phyloP scores from a whole-genome alignment of 2,113 vertebrate genomes.

The Alectura lathami region DNA sequence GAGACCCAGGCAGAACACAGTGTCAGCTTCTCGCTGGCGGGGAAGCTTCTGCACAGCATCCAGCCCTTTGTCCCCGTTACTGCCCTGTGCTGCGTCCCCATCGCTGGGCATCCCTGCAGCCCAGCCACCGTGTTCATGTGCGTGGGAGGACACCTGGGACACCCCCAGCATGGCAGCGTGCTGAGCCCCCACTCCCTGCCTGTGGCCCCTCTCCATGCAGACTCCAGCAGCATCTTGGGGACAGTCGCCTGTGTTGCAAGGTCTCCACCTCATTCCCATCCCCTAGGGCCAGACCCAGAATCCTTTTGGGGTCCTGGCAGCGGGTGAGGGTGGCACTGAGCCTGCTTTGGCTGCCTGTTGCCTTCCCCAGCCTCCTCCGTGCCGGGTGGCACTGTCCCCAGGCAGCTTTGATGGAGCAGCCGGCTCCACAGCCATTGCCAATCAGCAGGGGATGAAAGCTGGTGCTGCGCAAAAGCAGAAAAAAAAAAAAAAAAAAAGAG shows the following conservation, averaged over 20 bases:
- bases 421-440: not conserved
- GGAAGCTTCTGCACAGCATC: not conserved
- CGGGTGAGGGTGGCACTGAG: not conserved
- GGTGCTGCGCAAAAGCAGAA: not conserved
- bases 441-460: not conserved
- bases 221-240: fast-evolving
- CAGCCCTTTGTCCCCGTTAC: fast-evolving
- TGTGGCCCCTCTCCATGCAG: no score
- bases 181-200: fast-evolving
- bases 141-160: not conserved
- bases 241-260: fast-evolving
- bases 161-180: not conserved
- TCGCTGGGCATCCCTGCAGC: not conserved
- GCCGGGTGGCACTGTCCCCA: not conserved
- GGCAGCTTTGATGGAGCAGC: not conserved
- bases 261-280: not conserved
- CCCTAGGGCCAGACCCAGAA: fast-evolving
- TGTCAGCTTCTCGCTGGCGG: fast-evolving
- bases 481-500: not conserved
- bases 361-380: not conserved
- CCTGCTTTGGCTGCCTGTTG: not conserved
- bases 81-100: not conserved
- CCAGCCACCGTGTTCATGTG: fast-evolving
- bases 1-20: fast-evolving
- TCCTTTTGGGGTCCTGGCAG: not conserved